Percentiles rank a stretch among this genome's conserved stretches.
These are phyloP conservation scores for Euschistus heros DNA, from an alignment of 1,140 invertebrate genomes.

Conservation along the genomic window DNA sequence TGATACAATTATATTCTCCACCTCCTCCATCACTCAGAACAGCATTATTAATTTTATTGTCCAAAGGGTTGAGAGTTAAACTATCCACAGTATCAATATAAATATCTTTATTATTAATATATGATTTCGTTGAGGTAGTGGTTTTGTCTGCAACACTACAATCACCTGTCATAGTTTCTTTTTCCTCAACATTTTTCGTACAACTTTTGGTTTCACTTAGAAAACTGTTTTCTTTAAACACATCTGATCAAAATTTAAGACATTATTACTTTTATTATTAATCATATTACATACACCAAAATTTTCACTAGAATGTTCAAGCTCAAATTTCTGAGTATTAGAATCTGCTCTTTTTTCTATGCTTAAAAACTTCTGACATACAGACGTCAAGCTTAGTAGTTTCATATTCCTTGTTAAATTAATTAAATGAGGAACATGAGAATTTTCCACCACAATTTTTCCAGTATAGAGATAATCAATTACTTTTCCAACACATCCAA, in stretches of 20 bases:
- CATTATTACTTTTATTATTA: neutral
- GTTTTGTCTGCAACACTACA: neutral
- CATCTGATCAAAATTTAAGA: neutral
- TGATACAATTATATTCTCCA: neutral
- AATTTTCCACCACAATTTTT: neutral
- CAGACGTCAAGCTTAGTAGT: neutral
- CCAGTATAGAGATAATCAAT: conserved; percentile 21
- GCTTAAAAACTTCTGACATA: conserved; percentile 2
- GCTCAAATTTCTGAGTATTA: neutral
- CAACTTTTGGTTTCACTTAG: too few relatives aligned
- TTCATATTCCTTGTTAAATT: conserved; percentile 4
- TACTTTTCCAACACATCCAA: conserved; percentile 8
- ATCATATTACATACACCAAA: neutral
- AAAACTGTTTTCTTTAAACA: too few relatives aligned
- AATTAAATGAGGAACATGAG: conserved; percentile 15
- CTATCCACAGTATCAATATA: neutral
- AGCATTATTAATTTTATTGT: neutral
- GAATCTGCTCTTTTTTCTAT: neutral
- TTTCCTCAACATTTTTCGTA: too few relatives aligned
- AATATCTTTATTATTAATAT: neutral
- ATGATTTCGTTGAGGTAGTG: neutral
- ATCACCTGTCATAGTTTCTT: neutral
- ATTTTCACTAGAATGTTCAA: neutral
- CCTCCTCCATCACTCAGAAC: neutral
- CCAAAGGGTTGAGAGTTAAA: neutral